Percentiles rank a stretch among this genome's conserved stretches.
These are phyloP conservation scores for Aethes cnicana DNA, from an alignment of 2,888 invertebrate genomes.

Conservation along the genomic window DNA sequence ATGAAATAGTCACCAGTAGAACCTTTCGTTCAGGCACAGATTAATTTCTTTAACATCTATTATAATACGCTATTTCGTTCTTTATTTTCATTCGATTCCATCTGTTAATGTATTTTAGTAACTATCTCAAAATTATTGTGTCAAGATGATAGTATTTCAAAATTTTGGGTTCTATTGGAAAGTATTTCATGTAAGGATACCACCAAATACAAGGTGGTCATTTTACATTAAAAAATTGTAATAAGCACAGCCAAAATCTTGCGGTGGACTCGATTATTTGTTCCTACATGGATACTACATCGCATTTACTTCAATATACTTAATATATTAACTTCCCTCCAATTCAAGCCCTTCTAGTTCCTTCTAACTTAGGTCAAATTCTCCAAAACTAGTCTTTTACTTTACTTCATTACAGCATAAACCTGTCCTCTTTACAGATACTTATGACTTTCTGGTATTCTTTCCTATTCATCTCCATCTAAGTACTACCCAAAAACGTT, in stretches of 20 bases:
- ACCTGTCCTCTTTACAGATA: background rate
- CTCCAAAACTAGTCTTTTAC: background rate
- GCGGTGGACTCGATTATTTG: slow-evolving; percentile 69
- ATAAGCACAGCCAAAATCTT: slow-evolving; percentile 77
- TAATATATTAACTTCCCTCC: too few species aligned
- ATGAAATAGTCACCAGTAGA: background rate
- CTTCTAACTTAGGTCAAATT: slow-evolving; percentile 8
- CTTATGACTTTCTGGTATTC: background rate
- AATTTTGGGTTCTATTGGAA: background rate
- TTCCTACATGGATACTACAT: slow-evolving; percentile 43
- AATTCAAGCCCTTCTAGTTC: slow-evolving; percentile 10
- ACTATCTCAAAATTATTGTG: background rate
- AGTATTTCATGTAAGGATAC: slow-evolving; percentile 38
- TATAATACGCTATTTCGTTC: too few species aligned
- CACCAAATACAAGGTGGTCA: slow-evolving; percentile 54
- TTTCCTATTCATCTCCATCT: slow-evolving; percentile 14
- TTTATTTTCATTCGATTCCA: background rate
- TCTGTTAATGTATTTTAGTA: background rate
- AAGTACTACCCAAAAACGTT: slow-evolving; percentile 24
- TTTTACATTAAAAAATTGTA: slow-evolving; percentile 51
- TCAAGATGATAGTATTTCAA: background rate
- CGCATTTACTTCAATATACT: slow-evolving; percentile 1
- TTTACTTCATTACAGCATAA: background rate
- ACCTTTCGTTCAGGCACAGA: background rate
- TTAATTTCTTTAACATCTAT: too few species aligned